Evolutionary conservation across 2,888 invertebrate species (phyloP).

Genomic region (Agrotis segetum): DNA sequence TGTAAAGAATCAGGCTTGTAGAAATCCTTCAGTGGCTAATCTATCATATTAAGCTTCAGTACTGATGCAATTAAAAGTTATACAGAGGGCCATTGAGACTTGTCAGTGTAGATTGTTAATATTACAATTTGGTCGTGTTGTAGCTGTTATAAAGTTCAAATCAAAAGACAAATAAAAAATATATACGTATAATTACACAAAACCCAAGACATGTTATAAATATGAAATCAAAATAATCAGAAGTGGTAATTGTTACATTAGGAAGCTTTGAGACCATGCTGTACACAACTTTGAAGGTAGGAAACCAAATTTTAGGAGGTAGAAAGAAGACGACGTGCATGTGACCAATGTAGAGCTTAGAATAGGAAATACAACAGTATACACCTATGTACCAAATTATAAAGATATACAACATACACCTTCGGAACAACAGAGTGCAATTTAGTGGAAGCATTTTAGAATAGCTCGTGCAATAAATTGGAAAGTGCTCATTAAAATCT

Average conservation of each 20-base stretch:
- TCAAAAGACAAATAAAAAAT: conserved; percentile 60
- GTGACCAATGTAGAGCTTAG: conserved; percentile 61
- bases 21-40: conserved; percentile 53
- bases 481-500: conserved; percentile 75
- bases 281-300: conserved; percentile 58
- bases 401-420: conserved; percentile 60
- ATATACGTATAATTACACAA: conserved; percentile 51
- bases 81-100: conserved; percentile 54
- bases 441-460: conserved; percentile 70
- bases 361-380: conserved; percentile 54
- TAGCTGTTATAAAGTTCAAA: conserved; percentile 71
- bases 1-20: conserved; percentile 58
- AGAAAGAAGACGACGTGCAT: conserved; percentile 73
- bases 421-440: conserved; percentile 68
- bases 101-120: conserved; percentile 70
- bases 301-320: conserved; percentile 62
- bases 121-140: conserved; percentile 90
- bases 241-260: conserved; percentile 62
- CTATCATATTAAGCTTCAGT: conserved; percentile 63
- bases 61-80: conserved; percentile 60
- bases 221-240: conserved; percentile 64
- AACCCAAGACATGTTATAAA: conserved; percentile 64
- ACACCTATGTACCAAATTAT: conserved; percentile 56
- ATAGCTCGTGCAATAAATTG: conserved; percentile 75
- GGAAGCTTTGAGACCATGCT: conserved; percentile 73